Evolutionary conservation across 1,140 invertebrate species (phyloP), one percentile per base, ranked within the genome.

Genomic region (Eriocheir sinensis): DNA sequence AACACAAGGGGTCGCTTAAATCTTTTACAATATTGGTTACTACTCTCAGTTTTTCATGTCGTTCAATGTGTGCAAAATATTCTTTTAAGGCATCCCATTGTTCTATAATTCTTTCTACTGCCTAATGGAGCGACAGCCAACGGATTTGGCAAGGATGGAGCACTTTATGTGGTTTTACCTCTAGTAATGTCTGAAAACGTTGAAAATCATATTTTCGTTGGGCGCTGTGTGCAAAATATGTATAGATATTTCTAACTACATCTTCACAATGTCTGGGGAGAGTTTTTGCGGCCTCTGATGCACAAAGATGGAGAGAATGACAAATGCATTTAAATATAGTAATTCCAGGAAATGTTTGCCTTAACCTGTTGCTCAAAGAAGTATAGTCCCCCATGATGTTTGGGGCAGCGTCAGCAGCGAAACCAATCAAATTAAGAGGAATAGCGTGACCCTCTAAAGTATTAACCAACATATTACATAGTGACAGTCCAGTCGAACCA

Each of bases 151-250:
- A 93, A 44, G 91, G 79, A 93, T 85, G 80, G 30, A 93, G 30
- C 9, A 93, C 89, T 40, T 88, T 93, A 72, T 93, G 93, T 21
- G 85, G 93, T n/a, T 93, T 93, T 38, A 93, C 38, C 27, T 93
- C 93, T 3, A 89, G 53, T 4, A 93, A 89, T 32, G 2, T 6
- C 79, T 93, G 40, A 30, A 30, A 12, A 21, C 53, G 89, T 72
- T 80, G 21, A 32, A 93, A 93, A 3, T 85, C 17, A 85, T 93
- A 36, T 2, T 83, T 93, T 32, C 60, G 83, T 36, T 92, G 81
- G n/a, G 72, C 40, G 36, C 15, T 92, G 79, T 92, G 80, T 2
- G 90, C 4, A n/a, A 79, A 92, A 34, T 91, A 38, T 12, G 90
- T 79, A 79, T 72, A 91, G 53, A 80, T 38, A 48, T 91, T 91